Base-by-base conservation (phyloP, 2,888 invertebrate species). In the Tenthredo livida region DNA sequence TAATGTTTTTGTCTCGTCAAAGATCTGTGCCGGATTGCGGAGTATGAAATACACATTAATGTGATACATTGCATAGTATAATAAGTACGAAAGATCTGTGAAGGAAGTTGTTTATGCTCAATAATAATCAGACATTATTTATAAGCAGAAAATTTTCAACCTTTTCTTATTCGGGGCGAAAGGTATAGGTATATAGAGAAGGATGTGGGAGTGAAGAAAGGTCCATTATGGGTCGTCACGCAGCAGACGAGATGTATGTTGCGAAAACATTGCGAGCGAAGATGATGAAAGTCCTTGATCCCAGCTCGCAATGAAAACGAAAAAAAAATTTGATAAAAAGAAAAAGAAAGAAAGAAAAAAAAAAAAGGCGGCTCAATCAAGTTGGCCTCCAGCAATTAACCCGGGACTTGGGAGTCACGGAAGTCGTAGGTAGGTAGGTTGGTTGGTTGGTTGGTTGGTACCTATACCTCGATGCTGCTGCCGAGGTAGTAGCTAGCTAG, bases 351-450 rank as follows among this genome's bases (percentile, higher is more conserved):
- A 25, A 50, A 29, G 6, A 29, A 75, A 29, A 75, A 12, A n/a
- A 29, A 72, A 72, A 77, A 50, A 77, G 17, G 33, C 33, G 33
- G 77, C 77, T 77, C 77, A 54, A 77, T 77, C 77, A 77, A 77
- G 54, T 77, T 77, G 47, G 77, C 50, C 77, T 43, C 72, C 43
- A 54, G 77, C 54, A 77, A 77, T 77, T 77, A 77, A 77, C 77
- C 77, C 77, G 50, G 54, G 77, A 10, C 77, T 37, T 17, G 77
- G 40, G 77, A 77, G 77, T 77, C 33, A 77, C 77, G 77, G 77
- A 77, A 77, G 54, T 54, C 54, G 77, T 77, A 77, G 50, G 77
- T 54, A 54, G 50, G 29, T 29, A 2, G 29, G 50, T 47, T 15
- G 70, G 70, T 43, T n/a, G n/a, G n/a, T n/a, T n/a, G n/a, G 29